phyloP scores from a whole-genome alignment of 2,113 vertebrate species.

The Microtus richardsoni region DNA sequence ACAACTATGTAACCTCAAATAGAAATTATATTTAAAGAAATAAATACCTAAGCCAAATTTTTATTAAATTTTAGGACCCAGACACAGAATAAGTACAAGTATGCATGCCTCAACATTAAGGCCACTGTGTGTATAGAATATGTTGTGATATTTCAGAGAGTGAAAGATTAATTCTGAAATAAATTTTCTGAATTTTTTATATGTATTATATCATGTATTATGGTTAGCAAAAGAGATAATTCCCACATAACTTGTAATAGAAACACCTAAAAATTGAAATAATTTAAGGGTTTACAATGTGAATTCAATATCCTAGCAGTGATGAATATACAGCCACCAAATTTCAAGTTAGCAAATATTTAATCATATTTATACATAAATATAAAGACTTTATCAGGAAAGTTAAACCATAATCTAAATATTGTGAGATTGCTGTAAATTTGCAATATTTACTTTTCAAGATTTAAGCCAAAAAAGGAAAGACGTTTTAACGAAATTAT shows the following conservation, averaged over 20 bases:
- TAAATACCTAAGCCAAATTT: not conserved
- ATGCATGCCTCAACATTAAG: not conserved
- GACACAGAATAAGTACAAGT: not conserved
- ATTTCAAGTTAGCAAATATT: not conserved
- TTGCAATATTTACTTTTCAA: not conserved
- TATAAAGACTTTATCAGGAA: not conserved
- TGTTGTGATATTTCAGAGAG: not conserved
- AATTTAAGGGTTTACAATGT: not conserved
- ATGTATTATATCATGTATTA: not conserved
- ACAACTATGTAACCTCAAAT: not conserved
- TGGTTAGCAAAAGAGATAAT: not conserved
- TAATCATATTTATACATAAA: not conserved
- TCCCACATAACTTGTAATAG: not conserved
- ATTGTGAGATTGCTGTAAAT: not conserved
- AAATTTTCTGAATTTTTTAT: not conserved
- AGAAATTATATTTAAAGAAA: not conserved
- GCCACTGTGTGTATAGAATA: not conserved
- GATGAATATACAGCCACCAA: not conserved
- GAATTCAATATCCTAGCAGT: not conserved
- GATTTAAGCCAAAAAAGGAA: not conserved
- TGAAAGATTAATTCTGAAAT: slow-evolving; percentile 31
- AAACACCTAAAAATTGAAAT: not conserved
- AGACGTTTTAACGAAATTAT: not conserved
- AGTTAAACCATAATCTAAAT: not conserved
- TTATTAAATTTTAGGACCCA: not conserved